phyloP scores from a whole-genome alignment of 2,888 invertebrate species.

The Ypsolopha scabrella region DNA sequence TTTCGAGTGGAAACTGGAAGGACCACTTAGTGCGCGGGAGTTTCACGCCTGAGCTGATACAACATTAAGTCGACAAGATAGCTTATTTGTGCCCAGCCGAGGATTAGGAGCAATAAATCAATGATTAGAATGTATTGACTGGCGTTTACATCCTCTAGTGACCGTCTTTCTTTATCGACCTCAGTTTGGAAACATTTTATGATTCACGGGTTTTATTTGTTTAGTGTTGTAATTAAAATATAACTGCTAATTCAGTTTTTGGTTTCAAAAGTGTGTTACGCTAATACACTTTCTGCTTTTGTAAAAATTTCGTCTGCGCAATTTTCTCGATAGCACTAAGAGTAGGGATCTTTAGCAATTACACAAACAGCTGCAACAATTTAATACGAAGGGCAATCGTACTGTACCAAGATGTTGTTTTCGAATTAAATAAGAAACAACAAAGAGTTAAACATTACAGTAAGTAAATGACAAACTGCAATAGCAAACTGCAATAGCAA shows the following conservation, averaged over 20 bases:
- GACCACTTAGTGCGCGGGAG: constrained; percentile 71
- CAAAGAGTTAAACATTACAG: too few relatives aligned
- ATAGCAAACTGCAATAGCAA: too few relatives aligned
- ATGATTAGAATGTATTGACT: constrained; percentile 71
- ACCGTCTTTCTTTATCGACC: constrained; percentile 51
- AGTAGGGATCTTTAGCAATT: too few relatives aligned
- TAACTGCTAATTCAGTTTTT: constrained; percentile 21
- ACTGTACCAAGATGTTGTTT: too few relatives aligned
- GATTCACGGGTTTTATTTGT: constrained; percentile 31
- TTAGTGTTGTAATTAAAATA: constrained; percentile 38
- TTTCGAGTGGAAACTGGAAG: constrained; percentile 71
- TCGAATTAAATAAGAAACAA: too few relatives aligned
- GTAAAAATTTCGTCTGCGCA: too few relatives aligned
- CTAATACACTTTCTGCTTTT: too few relatives aligned
- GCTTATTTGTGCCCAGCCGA: constrained; percentile 69
- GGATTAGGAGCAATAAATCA: constrained; percentile 70
- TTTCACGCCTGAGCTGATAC: constrained; percentile 69
- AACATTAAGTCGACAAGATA: constrained; percentile 71
- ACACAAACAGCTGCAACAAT: too few relatives aligned
- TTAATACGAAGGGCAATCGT: too few relatives aligned
- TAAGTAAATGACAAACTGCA: too few relatives aligned
- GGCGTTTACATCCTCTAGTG: constrained; percentile 56
- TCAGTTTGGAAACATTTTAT: constrained; percentile 51
- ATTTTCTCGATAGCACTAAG: too few relatives aligned
- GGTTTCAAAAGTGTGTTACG: constrained; percentile 6